phyloP scores from a whole-genome alignment of 2,113 vertebrate genomes.

The Dinomys branickii region DNA sequence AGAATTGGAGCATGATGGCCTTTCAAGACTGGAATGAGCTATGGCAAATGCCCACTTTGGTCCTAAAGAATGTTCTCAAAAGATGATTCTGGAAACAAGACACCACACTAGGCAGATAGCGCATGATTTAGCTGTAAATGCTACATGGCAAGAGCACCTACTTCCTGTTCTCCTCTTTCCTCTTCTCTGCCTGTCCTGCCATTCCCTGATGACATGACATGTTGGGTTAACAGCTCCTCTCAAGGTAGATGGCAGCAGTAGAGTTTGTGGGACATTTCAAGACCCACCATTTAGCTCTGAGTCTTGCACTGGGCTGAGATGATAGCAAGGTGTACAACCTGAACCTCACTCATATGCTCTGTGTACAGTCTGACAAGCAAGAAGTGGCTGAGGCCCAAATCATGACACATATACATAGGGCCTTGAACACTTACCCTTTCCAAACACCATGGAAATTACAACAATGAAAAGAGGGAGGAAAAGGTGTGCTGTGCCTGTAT shows the following conservation, averaged over 20 bases:
- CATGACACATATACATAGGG: not conserved
- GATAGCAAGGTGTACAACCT: fast-evolving
- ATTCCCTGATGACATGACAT: not conserved
- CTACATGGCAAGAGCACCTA: not conserved
- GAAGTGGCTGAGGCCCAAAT: not conserved
- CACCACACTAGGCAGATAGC: not conserved
- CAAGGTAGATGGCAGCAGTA: not conserved
- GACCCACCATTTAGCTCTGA: not conserved
- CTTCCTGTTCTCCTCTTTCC: not conserved
- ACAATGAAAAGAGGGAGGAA: not conserved
- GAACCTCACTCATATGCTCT: not conserved
- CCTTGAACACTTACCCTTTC: not conserved
- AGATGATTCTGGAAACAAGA: not conserved
- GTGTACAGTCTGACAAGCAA: not conserved
- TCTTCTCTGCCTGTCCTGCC: no score
- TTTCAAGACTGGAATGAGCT: not conserved
- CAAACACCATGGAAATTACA: not conserved
- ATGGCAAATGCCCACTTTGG: not conserved
- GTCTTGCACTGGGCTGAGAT: not conserved
- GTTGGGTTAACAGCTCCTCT: not conserved
- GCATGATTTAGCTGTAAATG: fast-evolving
- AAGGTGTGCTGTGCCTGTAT: no score
- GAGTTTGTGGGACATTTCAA: not conserved
- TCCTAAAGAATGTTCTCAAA: not conserved
- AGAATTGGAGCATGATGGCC: not conserved